These are phyloP conservation scores for Hydriomena furcata DNA, from an alignment of 2,888 invertebrate genomes.

Conservation along the genomic window DNA sequence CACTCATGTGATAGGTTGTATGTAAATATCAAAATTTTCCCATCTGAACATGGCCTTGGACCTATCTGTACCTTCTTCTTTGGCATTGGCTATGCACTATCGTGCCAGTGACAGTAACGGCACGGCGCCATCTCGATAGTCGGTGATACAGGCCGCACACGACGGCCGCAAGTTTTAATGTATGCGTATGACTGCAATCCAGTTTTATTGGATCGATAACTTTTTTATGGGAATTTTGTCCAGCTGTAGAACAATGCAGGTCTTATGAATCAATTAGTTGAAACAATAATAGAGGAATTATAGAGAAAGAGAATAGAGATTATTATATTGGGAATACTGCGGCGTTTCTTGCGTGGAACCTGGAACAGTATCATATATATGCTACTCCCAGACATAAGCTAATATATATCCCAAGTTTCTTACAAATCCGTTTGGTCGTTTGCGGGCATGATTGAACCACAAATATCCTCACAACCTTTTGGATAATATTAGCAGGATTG, in stretches of 20 bases:
- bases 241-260: conserved; percentile 4
- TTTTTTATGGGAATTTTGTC: conserved; percentile 20
- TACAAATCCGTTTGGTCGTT: no score
- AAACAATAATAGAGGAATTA: not conserved
- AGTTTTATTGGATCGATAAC: conserved; percentile 35
- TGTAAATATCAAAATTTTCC: no score
- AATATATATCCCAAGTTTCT: no score
- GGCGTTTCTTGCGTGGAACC: no score
- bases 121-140: conserved; percentile 70
- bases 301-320: not conserved
- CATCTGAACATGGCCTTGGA: no score
- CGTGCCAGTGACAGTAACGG: conserved; percentile 70
- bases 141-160: conserved; percentile 73
- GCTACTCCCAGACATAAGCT: no score
- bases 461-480: no score
- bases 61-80: conserved; percentile 46
- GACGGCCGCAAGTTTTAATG: conserved; percentile 45
- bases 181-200: conserved; percentile 36
- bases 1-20: no score
- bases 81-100: conserved; percentile 62
- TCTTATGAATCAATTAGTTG: not conserved
- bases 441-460: no score
- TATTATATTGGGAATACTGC: no score
- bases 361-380: no score
- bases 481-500: no score